These are phyloP conservation scores for Bovichtus variegatus DNA, from an alignment of 2,797 vertebrate species.

Conservation along the genomic window DNA sequence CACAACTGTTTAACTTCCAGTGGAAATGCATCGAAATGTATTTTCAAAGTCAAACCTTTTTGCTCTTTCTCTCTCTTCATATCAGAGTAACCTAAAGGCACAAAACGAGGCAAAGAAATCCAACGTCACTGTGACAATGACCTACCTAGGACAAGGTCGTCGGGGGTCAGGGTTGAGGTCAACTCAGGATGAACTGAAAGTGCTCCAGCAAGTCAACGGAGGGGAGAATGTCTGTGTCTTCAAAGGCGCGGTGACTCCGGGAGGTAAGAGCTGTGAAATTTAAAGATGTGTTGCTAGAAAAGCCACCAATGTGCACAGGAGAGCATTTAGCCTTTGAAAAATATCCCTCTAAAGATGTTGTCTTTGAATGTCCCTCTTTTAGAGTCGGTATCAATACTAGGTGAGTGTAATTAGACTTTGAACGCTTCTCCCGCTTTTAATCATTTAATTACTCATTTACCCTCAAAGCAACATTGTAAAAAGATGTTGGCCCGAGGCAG, in stretches of 20 bases:
- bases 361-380: neutral
- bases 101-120: conserved; percentile 82
- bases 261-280: conserved; percentile 76
- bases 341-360: too few relatives aligned
- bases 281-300: neutral
- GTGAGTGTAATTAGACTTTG: neutral
- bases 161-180: conserved; percentile 41
- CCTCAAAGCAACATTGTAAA: conserved; percentile 26
- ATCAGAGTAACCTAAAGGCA: conserved; percentile 73
- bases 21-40: neutral
- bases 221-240: conserved; percentile 88
- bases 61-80: neutral
- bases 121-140: conserved; percentile 86
- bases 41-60: neutral
- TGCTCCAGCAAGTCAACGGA: conserved; percentile 88
- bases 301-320: neutral
- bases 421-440: neutral
- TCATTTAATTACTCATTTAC: conserved; percentile 32
- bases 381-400: neutral
- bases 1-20: neutral
- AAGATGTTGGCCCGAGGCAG: conserved; percentile 5
- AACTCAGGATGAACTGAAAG: conserved; percentile 83
- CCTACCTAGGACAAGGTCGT: conserved; percentile 81
- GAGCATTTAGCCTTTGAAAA: neutral
- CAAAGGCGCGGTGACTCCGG: conserved; percentile 81